A percentile compares a stretch with the other conserved stretches of the same genome.
Conservation (phyloP, 2,113 vertebrate genomes). For the Dicrurus megarhynchus region DNA sequence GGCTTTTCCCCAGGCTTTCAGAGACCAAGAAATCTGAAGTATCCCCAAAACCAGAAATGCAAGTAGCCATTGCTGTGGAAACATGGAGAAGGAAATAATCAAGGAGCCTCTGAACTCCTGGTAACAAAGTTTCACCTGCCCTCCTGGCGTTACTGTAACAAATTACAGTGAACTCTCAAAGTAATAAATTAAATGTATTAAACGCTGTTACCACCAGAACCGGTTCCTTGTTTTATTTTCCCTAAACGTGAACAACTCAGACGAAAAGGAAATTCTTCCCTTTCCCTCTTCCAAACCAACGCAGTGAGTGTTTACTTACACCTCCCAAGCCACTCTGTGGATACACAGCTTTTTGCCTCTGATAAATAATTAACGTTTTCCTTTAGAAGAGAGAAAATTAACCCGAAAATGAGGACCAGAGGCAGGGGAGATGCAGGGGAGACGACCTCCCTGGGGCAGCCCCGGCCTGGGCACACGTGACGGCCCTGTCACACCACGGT, state of each 20-base stretch:
- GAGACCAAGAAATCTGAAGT: background rate
- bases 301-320: background rate
- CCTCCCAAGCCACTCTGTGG: background rate
- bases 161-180: accelerated
- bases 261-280: background rate
- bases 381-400: background rate
- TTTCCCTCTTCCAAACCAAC: background rate
- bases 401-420: background rate
- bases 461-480: accelerated
- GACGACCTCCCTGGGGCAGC: accelerated
- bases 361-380: background rate
- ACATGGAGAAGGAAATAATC: background rate
- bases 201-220: background rate
- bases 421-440: background rate
- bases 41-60: background rate
- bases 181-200: background rate
- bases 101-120: background rate
- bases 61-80: background rate
- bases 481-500: background rate
- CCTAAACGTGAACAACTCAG: accelerated
- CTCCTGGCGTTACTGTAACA: too few relatives aligned
- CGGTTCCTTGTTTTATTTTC: background rate
- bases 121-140: background rate
- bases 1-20: background rate
- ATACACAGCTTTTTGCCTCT: background rate